phyloP scores from a whole-genome alignment of 2,797 vertebrate species.

The Oceanodroma leucorhoa region DNA sequence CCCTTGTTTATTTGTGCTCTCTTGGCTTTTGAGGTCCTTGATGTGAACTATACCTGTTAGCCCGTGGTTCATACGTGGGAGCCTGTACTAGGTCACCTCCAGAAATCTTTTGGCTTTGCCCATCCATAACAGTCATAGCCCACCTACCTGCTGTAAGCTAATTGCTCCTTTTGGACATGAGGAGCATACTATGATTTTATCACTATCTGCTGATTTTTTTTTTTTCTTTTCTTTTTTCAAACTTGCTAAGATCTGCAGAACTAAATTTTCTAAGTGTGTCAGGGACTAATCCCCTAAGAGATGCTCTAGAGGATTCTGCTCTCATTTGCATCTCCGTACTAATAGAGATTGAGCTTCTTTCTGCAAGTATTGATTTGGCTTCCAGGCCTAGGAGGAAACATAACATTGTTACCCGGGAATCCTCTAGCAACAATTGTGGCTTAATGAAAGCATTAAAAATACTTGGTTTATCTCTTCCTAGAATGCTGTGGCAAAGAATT shows the following conservation, averaged over 20 bases:
- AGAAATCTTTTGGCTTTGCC: neutral
- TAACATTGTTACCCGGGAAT: neutral
- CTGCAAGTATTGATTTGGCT: neutral
- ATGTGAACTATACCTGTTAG: neutral
- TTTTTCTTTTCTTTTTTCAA: neutral
- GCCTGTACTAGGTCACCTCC: neutral
- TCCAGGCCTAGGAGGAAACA: neutral
- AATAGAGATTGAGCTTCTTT: neutral
- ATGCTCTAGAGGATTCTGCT: neutral
- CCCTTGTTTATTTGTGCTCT: neutral
- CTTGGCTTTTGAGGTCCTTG: neutral
- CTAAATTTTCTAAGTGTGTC: neutral
- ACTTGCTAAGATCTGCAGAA: neutral
- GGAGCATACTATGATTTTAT: neutral
- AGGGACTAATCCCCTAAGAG: neutral
- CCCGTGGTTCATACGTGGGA: accelerated
- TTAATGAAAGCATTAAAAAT: neutral
- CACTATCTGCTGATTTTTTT: neutral
- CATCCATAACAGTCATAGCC: neutral
- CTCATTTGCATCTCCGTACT: neutral
- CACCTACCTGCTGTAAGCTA: neutral
- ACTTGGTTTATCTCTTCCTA: neutral
- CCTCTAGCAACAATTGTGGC: neutral
- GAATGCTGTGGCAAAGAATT: neutral
- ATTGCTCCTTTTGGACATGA: neutral